Conservation (phyloP, 2,797 vertebrate genomes). For the Acanthis flammea region DNA sequence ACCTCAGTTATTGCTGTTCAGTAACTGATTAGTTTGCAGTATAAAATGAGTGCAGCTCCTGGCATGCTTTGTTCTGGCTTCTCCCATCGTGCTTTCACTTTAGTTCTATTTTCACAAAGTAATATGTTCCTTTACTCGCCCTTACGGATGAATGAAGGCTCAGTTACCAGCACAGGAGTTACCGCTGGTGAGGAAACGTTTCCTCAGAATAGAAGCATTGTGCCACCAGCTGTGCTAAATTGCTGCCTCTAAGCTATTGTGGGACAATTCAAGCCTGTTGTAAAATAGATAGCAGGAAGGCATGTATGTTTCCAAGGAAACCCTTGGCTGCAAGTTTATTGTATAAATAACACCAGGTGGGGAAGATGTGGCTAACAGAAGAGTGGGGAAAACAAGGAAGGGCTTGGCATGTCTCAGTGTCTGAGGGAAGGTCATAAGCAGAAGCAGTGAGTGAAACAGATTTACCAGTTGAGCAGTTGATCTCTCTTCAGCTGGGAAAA, state of each 20-base stretch:
- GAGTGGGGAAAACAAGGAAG: not conserved
- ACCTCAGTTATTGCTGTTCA: not conserved
- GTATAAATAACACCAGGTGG: not conserved
- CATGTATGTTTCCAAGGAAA: conserved; percentile 56
- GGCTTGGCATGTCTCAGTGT: not conserved
- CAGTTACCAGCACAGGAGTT: conserved; percentile 11
- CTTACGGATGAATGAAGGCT: conserved; percentile 4
- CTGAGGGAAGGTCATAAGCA: not conserved
- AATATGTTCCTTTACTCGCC: not conserved
- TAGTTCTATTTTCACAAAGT: not conserved
- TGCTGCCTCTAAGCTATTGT: conserved; percentile 49
- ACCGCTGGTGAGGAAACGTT: not conserved
- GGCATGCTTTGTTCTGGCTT: not conserved
- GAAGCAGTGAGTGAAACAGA: not conserved
- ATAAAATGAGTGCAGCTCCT: conserved; percentile 4
- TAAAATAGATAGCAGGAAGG: conserved; percentile 68
- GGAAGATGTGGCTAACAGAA: not conserved
- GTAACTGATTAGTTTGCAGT: not conserved
- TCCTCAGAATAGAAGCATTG: conserved; percentile 42
- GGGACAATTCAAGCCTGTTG: conserved; percentile 34
- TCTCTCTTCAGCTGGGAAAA: not conserved
- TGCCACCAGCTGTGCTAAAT: conserved; percentile 65
- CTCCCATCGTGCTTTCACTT: not conserved
- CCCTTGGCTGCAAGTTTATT: conserved; percentile 20
- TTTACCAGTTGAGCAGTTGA: not conserved